phyloP scores from a whole-genome alignment of 2,888 invertebrate species.

The Tetragonisca angustula region DNA sequence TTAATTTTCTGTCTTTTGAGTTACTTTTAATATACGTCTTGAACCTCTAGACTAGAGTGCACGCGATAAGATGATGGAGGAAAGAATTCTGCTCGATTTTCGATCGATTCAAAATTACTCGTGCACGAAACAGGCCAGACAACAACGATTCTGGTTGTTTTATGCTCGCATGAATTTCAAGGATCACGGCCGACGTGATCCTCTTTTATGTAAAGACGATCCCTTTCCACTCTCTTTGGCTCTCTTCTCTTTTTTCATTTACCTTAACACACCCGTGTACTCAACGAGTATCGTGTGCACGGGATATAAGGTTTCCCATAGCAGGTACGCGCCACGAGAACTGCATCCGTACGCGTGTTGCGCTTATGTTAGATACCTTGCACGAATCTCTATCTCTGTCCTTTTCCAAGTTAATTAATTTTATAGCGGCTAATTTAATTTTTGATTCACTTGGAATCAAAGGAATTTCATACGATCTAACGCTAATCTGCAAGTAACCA shows the following conservation, averaged over 20 bases:
- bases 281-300: constrained; percentile 41
- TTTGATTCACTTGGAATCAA: too few relatives aligned
- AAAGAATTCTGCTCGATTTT: neutral
- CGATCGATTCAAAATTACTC: neutral
- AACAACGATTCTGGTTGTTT: neutral
- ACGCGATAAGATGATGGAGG: neutral
- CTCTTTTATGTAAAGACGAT: constrained; percentile 48
- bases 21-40: too few relatives aligned
- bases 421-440: neutral
- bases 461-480: neutral
- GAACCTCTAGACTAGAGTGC: neutral
- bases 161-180: constrained; percentile 6
- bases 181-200: constrained; percentile 23
- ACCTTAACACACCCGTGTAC: constrained; percentile 37
- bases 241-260: constrained; percentile 49
- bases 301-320: constrained; percentile 61
- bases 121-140: neutral
- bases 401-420: neutral
- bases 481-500: too few relatives aligned
- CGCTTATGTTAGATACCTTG: constrained; percentile 6
- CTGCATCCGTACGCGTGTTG: constrained; percentile 19
- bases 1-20: neutral
- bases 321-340: constrained; percentile 32
- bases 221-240: constrained; percentile 41
- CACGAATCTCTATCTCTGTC: neutral